Evolutionary conservation across 2,888 invertebrate species (phyloP).

Genomic region (Anorthoa munda): DNA sequence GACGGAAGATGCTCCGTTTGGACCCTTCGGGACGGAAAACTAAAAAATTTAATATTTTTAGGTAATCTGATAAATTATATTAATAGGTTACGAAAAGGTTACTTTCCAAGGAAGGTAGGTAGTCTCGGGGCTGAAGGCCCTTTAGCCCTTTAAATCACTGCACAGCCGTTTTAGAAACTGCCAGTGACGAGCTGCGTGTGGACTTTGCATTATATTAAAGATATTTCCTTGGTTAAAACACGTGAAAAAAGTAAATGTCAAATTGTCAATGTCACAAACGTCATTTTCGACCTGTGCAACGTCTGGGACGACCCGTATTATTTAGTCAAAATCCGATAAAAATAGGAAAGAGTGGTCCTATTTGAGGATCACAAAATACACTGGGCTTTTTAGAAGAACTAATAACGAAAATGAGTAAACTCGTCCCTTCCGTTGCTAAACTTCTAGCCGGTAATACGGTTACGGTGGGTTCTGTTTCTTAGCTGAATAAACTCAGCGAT

Average conservation of each 20-base stretch:
- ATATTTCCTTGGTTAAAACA: not conserved
- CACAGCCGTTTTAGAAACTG: no score
- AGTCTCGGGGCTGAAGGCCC: no score
- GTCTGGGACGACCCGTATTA: conserved; percentile 46
- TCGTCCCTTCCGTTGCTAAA: conserved; percentile 83
- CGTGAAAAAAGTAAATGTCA: conserved; percentile 46
- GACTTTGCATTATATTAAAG: not conserved
- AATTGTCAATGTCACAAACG: conserved; percentile 61
- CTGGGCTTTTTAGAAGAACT: conserved; percentile 83
- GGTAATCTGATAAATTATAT: no score
- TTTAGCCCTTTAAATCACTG: no score
- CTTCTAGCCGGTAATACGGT: conserved; percentile 79
- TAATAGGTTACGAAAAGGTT: no score
- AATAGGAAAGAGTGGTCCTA: conserved; percentile 72
- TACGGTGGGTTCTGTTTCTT: conserved; percentile 75
- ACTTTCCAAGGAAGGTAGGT: no score
- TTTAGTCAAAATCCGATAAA: conserved; percentile 22
- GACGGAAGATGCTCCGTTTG: no score
- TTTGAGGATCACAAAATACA: conserved; percentile 76
- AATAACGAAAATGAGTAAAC: conserved; percentile 84
- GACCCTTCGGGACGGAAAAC: no score
- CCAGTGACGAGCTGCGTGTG: not conserved
- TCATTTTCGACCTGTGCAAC: conserved; percentile 62
- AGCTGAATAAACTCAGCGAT: conserved; percentile 26
- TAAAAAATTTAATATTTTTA: no score